Evolutionary conservation across 2,888 invertebrate genomes (phyloP).

Genomic region (Arge pagana): DNA sequence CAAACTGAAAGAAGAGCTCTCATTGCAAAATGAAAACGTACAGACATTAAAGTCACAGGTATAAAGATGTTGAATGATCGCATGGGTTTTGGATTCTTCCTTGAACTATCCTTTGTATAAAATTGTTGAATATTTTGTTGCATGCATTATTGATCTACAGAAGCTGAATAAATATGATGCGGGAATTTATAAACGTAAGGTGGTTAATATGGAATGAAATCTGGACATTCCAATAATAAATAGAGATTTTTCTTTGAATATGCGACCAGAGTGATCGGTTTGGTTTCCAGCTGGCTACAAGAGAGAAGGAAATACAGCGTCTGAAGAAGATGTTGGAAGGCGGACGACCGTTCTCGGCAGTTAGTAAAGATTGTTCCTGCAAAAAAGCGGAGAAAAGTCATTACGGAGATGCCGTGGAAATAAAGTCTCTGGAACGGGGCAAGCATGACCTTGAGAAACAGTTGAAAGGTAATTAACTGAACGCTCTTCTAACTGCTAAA

Average conservation of each 20-base stretch:
- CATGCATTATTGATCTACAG: not conserved
- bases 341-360: slow-evolving; percentile 68
- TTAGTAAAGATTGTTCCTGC: slow-evolving; percentile 70
- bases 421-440: slow-evolving; percentile 65
- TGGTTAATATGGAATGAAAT: slow-evolving; percentile 59
- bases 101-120: slow-evolving; percentile 3
- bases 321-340: slow-evolving; percentile 72
- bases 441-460: slow-evolving; percentile 65
- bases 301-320: slow-evolving; percentile 73
- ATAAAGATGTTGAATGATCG: slow-evolving; percentile 29
- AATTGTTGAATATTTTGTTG: not conserved
- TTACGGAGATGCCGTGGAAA: slow-evolving; percentile 32
- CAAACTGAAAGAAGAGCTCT: slow-evolving; percentile 49
- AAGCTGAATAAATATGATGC: no score
- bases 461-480: slow-evolving; percentile 56
- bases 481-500: slow-evolving; percentile 7
- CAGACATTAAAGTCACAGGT: slow-evolving; percentile 51
- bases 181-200: slow-evolving; percentile 59
- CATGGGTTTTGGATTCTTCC: slow-evolving; percentile 20
- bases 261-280: no score
- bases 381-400: slow-evolving; percentile 60
- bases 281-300: slow-evolving; percentile 45
- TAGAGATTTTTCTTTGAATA: no score
- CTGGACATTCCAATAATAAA: slow-evolving; percentile 59
- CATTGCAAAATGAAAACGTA: slow-evolving; percentile 46